Conservation (phyloP, 2,888 invertebrate species). For the Panzeria rudis region DNA sequence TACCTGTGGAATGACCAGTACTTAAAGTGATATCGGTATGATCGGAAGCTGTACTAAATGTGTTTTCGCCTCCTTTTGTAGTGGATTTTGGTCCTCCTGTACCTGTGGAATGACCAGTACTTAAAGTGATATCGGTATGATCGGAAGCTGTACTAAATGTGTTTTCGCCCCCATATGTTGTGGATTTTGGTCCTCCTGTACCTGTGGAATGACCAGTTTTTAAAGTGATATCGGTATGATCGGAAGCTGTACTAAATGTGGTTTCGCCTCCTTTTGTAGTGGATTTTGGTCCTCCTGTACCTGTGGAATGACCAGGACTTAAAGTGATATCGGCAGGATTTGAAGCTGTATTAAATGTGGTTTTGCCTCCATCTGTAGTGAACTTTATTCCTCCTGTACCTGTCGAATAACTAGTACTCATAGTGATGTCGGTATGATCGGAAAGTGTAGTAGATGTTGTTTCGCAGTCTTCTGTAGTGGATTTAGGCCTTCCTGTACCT, state of each 20-base stretch:
- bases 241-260: background rate
- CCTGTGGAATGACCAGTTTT: background rate
- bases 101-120: background rate
- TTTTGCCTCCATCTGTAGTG: background rate
- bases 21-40: too few species aligned
- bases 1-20: too few species aligned
- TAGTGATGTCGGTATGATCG: background rate
- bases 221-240: background rate
- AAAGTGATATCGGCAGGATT: too few species aligned
- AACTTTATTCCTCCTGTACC: background rate
- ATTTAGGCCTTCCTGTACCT: background rate
- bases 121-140: too few species aligned
- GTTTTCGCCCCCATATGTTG: background rate
- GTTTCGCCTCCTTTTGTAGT: background rate
- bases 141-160: too few species aligned
- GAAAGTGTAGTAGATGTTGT: background rate
- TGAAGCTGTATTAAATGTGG: too few species aligned
- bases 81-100: background rate
- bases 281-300: background rate
- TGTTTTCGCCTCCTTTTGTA: background rate
- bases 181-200: background rate
- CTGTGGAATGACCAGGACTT: background rate
- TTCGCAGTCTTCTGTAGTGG: background rate
- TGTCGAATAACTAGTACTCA: background rate
- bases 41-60: too few species aligned